Conservation (phyloP, 2,797 vertebrate species). For the Brachyalestes nurse region DNA sequence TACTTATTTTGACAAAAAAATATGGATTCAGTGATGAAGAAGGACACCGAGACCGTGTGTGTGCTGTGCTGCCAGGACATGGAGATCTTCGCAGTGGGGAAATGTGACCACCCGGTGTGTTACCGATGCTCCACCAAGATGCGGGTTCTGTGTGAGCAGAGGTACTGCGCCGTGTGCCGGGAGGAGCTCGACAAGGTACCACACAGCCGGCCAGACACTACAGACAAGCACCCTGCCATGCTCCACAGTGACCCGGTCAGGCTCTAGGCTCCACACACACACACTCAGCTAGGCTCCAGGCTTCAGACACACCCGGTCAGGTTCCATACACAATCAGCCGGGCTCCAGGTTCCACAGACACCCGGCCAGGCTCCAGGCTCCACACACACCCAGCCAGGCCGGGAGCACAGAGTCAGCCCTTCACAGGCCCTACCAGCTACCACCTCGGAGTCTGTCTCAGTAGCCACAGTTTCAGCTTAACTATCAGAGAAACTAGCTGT, state of each 20-base stretch:
- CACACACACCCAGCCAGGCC: neutral
- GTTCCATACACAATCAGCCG: no score
- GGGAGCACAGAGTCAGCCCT: neutral
- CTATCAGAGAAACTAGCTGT: neutral
- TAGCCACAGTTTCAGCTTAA: neutral
- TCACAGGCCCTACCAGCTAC: neutral
- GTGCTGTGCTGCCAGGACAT: slow-evolving; percentile 95
- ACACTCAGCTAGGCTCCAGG: slow-evolving; percentile 87
- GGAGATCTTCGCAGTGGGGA: slow-evolving; percentile 91
- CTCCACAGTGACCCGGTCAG: neutral
- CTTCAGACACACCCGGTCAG: no score
- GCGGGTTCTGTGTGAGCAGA: slow-evolving; percentile 95
- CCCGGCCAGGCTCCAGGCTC: neutral
- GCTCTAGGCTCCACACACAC: no score
- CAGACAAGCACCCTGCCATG: neutral
- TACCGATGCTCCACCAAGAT: slow-evolving; percentile 98
- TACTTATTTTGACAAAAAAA: neutral
- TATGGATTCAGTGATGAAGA: slow-evolving; percentile 73
- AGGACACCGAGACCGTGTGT: slow-evolving; percentile 83
- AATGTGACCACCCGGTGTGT: slow-evolving; percentile 97
- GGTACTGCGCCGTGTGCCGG: slow-evolving; percentile 97
- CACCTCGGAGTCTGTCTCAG: neutral
- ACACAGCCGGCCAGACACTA: no score
- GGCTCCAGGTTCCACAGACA: neutral
- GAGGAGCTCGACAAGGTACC: slow-evolving; percentile 95